A percentile compares a stretch with the other conserved stretches of the same genome.
Conservation (phyloP, 2,888 invertebrate species). For the Polydesmus complanatus region DNA sequence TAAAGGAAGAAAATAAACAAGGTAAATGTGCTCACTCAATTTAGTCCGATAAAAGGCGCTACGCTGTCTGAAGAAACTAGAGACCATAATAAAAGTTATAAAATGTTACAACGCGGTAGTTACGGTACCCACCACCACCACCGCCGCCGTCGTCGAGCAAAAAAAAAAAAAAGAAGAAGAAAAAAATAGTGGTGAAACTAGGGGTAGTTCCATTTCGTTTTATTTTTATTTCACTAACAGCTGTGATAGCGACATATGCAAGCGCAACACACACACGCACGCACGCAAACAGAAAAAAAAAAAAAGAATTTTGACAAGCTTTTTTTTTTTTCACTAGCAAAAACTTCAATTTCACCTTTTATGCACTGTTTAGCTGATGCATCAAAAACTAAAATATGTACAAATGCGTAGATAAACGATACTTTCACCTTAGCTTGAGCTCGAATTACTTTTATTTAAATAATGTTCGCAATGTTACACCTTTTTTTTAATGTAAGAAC, state of each 20-base stretch:
- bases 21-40: neutral
- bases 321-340: neutral
- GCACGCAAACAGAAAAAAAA: too few relatives aligned
- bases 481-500: too few relatives aligned
- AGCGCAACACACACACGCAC: too few relatives aligned
- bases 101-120: neutral
- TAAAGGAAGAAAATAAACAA: neutral
- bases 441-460: too few relatives aligned
- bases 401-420: too few relatives aligned
- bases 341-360: neutral
- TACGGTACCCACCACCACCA: too few relatives aligned
- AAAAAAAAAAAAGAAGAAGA: neutral
- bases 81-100: neutral
- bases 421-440: too few relatives aligned
- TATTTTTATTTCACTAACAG: neutral
- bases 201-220: neutral
- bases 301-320: too few relatives aligned
- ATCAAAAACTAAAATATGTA: too few relatives aligned
- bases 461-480: too few relatives aligned
- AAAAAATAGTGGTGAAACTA: neutral
- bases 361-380: neutral
- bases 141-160: too few relatives aligned
- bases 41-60: neutral
- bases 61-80: neutral
- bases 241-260: neutral